phyloP scores from a whole-genome alignment of 2,888 invertebrate genomes.

The Dorcus hopei region DNA sequence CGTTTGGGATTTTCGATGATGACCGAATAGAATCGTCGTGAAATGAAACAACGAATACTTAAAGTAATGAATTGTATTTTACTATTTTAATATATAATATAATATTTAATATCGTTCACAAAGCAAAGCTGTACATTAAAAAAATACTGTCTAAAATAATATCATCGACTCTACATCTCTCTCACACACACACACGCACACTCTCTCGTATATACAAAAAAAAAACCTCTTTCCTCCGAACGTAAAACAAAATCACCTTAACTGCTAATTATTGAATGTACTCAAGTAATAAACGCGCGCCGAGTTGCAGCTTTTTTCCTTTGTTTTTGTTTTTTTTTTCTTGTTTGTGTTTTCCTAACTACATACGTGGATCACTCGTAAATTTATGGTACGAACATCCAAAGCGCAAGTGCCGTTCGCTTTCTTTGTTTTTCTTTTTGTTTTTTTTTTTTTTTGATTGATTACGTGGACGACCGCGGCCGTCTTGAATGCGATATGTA shows the following conservation, averaged over 20 bases:
- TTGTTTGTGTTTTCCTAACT: background rate
- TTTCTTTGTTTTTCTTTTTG: constrained; percentile 3
- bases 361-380: constrained; percentile 5
- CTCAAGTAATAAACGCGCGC: constrained; percentile 18
- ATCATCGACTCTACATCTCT: constrained; percentile 38
- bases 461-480: background rate
- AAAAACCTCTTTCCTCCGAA: constrained; percentile 3
- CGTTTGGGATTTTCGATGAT: too few species aligned
- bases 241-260: constrained; percentile 23
- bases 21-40: too few species aligned
- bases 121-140: constrained; percentile 51
- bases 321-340: too few species aligned
- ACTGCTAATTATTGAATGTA: constrained; percentile 43
- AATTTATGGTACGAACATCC: constrained; percentile 11
- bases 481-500: too few species aligned
- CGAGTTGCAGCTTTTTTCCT: too few species aligned
- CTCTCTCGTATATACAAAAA: constrained; percentile 7
- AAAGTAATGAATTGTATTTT: background rate
- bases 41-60: too few species aligned
- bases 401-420: constrained; percentile 22
- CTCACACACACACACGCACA: background rate
- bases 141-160: constrained; percentile 48
- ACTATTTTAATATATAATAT: constrained; percentile 1
- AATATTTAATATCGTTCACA: constrained; percentile 36
- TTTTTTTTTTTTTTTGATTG: background rate